Conservation (phyloP, 2,113 vertebrate genomes). For the Urocolius indicus region DNA sequence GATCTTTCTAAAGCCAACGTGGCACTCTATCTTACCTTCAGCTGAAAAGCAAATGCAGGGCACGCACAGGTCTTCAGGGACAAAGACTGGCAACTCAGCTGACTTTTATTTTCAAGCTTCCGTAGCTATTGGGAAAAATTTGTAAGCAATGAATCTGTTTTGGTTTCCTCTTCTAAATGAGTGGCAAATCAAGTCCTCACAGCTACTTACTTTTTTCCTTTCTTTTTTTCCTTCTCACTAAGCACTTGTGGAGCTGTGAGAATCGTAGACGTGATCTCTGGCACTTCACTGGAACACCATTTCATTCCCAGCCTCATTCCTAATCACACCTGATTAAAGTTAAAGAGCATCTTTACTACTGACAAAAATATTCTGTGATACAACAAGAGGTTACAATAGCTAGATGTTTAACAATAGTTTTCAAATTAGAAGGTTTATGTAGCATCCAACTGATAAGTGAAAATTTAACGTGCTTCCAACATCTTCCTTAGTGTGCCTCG, state of each 20-base stretch:
- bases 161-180: not conserved
- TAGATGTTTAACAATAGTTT: not conserved
- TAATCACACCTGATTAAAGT: not conserved
- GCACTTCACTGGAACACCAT: not conserved
- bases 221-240: not conserved
- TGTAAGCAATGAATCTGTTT: not conserved
- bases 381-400: not conserved
- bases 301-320: not conserved
- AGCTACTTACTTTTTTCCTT: not conserved
- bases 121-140: not conserved
- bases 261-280: not conserved
- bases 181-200: not conserved
- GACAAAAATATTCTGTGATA: not conserved
- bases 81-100: not conserved
- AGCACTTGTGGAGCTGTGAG: not conserved
- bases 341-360: not conserved
- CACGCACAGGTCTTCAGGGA: not conserved
- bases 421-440: not conserved
- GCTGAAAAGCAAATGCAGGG: not conserved
- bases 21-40: not conserved
- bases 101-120: slow-evolving; percentile 25
- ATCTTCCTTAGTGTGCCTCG: not conserved
- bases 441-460: not conserved
- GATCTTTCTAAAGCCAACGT: not conserved
- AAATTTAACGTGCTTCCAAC: not conserved